Conservation (phyloP, 2,888 invertebrate genomes). For the Hemicrepidius hirtus region DNA sequence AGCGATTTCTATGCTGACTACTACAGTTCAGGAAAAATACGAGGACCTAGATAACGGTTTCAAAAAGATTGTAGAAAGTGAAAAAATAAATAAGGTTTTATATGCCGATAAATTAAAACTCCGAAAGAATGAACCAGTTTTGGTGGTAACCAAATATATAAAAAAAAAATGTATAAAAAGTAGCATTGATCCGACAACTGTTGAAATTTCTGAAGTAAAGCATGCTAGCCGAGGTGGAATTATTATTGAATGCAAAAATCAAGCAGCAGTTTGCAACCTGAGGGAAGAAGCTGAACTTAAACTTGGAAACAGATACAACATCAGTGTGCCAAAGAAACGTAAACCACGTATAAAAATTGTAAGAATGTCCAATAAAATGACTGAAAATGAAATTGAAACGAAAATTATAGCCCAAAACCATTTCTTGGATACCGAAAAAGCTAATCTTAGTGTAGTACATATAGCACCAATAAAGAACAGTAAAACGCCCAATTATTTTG, state of each 20-base stretch:
- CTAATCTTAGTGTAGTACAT: conserved; percentile 13
- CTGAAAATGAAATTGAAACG: neutral
- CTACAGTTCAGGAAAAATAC: neutral
- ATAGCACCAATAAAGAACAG: neutral
- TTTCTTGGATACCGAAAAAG: neutral
- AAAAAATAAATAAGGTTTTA: neutral
- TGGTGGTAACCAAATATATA: neutral
- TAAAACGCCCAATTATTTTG: neutral
- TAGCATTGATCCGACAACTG: neutral
- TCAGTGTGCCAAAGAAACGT: conserved; percentile 1
- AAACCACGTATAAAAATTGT: conserved; percentile 3
- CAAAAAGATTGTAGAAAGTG: neutral
- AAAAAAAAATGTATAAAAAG: neutral
- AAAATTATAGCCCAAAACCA: conserved; percentile 1
- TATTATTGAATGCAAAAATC: neutral
- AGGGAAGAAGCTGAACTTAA: neutral
- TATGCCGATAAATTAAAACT: neutral
- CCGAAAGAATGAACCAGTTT: neutral
- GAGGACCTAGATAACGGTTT: neutral
- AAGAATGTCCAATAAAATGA: neutral
- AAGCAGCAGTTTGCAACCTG: neutral
- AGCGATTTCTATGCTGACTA: neutral
- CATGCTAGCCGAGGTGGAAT: neutral
- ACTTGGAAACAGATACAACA: neutral
- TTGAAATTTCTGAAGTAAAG: neutral